Conservation (phyloP, 2,888 invertebrate species). For the Scelioninae gen. 2 region DNA sequence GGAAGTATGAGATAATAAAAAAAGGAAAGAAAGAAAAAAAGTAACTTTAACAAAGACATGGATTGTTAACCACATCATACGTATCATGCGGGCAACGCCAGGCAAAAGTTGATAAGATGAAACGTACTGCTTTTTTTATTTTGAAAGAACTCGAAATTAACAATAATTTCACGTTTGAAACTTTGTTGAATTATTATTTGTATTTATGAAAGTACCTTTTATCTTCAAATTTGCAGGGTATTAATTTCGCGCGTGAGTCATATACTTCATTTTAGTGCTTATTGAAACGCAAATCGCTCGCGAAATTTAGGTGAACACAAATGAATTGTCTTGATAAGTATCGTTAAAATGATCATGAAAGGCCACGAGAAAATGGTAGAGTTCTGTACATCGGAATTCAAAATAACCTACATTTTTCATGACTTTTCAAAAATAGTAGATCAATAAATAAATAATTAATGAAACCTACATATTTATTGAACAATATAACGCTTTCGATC, state of each 20-base stretch:
- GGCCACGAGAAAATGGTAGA: constrained; percentile 21
- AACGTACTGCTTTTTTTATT: constrained; percentile 37
- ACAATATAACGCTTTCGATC: constrained; percentile 29
- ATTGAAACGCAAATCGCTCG: constrained; percentile 24
- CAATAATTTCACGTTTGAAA: constrained; percentile 19
- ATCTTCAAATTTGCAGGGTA: constrained; percentile 31
- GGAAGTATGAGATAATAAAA: constrained; percentile 48
- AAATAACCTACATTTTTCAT: constrained; percentile 5
- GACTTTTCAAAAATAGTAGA: constrained; percentile 31
- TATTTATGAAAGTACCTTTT: constrained; percentile 20
- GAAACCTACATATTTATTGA: constrained; percentile 35
- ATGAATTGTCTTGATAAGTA: constrained; percentile 23
- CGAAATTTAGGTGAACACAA: constrained; percentile 22
- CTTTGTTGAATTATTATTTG: constrained; percentile 14
- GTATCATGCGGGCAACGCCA: constrained; percentile 22
- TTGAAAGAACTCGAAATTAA: constrained; percentile 22
- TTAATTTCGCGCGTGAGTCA: constrained; percentile 13
- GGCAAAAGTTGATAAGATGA: constrained; percentile 31
- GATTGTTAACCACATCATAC: constrained; percentile 14
- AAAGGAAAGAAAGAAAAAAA: constrained; percentile 5
- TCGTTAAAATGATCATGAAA: constrained; percentile 29
- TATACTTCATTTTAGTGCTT: constrained; percentile 20
- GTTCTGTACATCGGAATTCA: neutral
- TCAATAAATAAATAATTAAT: constrained; percentile 19
- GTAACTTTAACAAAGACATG: constrained; percentile 22